phyloP scores from a whole-genome alignment of 2,797 vertebrate species.

The Rhinichthys osculus region DNA sequence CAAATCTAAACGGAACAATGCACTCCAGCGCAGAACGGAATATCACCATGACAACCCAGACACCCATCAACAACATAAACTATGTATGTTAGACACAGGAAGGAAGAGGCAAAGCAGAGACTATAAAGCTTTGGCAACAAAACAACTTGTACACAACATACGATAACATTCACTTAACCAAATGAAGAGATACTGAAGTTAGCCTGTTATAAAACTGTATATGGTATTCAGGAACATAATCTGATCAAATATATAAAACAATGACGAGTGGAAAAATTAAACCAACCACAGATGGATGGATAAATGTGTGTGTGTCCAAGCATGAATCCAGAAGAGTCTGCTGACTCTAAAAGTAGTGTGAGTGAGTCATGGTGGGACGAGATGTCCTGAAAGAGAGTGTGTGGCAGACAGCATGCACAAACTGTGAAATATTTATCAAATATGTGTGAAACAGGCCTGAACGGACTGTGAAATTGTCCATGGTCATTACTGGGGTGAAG shows the following conservation, averaged over 20 bases:
- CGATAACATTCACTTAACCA: slow-evolving; percentile 7
- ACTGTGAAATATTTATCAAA: slow-evolving; percentile 23
- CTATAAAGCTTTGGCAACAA: slow-evolving; percentile 31
- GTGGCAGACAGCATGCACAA: slow-evolving; percentile 2
- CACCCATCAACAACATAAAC: slow-evolving; percentile 66
- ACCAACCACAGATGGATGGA: slow-evolving; percentile 18
- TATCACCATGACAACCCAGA: slow-evolving; percentile 70
- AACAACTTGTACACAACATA: slow-evolving; percentile 19
- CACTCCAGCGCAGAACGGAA: slow-evolving; percentile 57
- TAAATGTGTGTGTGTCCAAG: slow-evolving; percentile 38
- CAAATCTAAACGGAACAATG: slow-evolving; percentile 63
- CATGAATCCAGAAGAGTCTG: slow-evolving; percentile 10
- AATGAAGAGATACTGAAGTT: slow-evolving; percentile 9
- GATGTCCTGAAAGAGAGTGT: neutral
- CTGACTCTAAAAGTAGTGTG: slow-evolving; percentile 17
- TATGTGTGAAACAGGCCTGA: neutral
- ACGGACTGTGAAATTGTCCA: neutral
- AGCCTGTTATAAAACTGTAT: neutral
- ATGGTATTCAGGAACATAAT: slow-evolving; percentile 22
- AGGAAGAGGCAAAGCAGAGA: slow-evolving; percentile 36
- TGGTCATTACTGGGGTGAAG: neutral
- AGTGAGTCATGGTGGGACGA: neutral
- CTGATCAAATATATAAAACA: slow-evolving; percentile 13
- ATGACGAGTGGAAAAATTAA: slow-evolving; percentile 42
- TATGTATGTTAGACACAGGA: slow-evolving; percentile 44